Base-by-base conservation (phyloP, 2,888 invertebrate genomes). In the Pristionchus japonicus region DNA sequence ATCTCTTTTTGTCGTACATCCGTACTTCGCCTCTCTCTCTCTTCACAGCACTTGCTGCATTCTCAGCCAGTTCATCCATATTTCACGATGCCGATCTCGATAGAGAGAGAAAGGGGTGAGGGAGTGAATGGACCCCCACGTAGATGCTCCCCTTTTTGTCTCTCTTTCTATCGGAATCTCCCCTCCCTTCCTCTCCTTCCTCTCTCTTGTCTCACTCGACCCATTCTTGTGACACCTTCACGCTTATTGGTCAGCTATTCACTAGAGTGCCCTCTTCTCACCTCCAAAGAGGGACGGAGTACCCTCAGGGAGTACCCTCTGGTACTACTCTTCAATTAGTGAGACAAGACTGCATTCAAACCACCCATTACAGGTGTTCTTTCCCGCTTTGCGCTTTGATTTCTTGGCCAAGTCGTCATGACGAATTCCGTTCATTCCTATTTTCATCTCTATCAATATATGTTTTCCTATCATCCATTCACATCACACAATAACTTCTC, bases 161-260 rank as follows among this genome's bases (percentile, higher is more conserved):
- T 61, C 17, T 49, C 64, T 64, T 31, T n/a, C 74, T 20, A 40
- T 74, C 74, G 40, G 40, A 15, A 74, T 74, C 74, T 31, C 74
- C 40, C 74, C 74, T 40, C 40, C 20, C 23, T 40, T 11, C 40
- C 40, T 23, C 31, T 40, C 40, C 74, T 17, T 23, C 40, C 40
- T 40, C 17, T 17, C 70, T 64, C 74, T 74, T 74, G 74, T 74
- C 74, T 74, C 74, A 74, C 74, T 74, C 74, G n/a, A 9, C 23
- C 74, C 40, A 74, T 74, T 74, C 74, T 74, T 27, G 40, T 40
- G 74, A 74, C 74, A 74, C 74, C 74, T 74, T 74, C 40, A 40
- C 74, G 74, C 74, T 74, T 74, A 74, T 74, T 74, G 74, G 74
- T 74, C 40, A 40, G 37, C 74, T 74, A 74, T 74, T 74, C 37